These are phyloP conservation scores for Drosophila elegans DNA, from an alignment of 1,140 invertebrate species.

Conservation along the genomic window DNA sequence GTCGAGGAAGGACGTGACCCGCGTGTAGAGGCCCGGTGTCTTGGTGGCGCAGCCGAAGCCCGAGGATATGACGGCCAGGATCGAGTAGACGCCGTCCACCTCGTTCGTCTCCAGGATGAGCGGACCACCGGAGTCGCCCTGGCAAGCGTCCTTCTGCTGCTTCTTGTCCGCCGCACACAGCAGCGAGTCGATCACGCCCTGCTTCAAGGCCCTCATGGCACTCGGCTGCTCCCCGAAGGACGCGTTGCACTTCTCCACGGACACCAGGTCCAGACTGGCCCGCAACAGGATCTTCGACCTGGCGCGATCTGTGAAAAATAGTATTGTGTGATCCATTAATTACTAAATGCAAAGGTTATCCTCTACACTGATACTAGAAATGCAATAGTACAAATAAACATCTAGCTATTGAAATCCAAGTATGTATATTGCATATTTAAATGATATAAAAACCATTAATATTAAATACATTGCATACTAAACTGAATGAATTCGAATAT, in stretches of 20 bases:
- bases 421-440: no score
- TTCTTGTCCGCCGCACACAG: slow-evolving; percentile 86
- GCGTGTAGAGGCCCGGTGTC: slow-evolving; percentile 33
- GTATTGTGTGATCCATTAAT: no score
- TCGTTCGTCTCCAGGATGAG: slow-evolving; percentile 27
- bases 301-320: slow-evolving; percentile 29
- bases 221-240: slow-evolving; percentile 26
- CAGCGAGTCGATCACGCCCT: slow-evolving; percentile 75
- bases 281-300: slow-evolving; percentile 65
- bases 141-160: slow-evolving; percentile 62
- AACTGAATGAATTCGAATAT: no score
- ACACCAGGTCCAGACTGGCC: slow-evolving; percentile 57
- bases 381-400: no score
- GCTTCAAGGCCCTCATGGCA: slow-evolving; percentile 17
- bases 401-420: no score
- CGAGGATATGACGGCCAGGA: slow-evolving; percentile 29
- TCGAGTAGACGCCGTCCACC: slow-evolving; percentile 16
- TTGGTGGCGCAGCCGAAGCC: slow-evolving; percentile 37
- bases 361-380: no score
- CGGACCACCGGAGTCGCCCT: slow-evolving; percentile 40
- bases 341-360: no score
- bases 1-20: slow-evolving; percentile 33
- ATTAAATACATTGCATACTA: no score
- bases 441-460: no score
- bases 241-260: slow-evolving; percentile 48